Evolutionary conservation across 2,113 vertebrate species (phyloP).

Genomic region (Brevimyrus niger): DNA sequence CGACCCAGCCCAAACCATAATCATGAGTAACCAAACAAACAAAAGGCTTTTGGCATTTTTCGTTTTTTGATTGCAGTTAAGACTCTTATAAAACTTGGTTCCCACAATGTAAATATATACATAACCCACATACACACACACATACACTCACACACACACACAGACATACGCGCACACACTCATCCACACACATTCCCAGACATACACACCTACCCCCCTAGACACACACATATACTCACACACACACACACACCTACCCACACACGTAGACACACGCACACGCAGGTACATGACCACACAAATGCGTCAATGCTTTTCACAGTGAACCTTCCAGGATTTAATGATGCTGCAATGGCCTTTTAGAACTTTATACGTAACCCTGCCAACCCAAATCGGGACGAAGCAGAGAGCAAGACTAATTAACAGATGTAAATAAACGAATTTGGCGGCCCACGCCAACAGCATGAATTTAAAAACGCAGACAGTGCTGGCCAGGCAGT

Average conservation of each 20-base stretch:
- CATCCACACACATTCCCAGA: neutral
- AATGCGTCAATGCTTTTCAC: neutral
- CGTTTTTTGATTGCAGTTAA: neutral
- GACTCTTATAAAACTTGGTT: neutral
- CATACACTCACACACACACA: neutral
- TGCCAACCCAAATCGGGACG: conserved; percentile 20
- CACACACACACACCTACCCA: neutral
- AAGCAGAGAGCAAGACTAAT: conserved; percentile 6
- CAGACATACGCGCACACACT: conserved; percentile 1
- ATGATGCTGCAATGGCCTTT: conserved; percentile 18
- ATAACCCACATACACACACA: neutral
- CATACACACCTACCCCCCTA: neutral
- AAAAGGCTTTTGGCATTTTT: neutral
- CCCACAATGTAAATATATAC: neutral
- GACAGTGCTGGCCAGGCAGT: conserved; percentile 55
- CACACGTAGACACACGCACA: neutral
- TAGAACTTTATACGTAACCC: neutral
- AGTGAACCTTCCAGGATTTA: neutral
- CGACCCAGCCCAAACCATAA: neutral
- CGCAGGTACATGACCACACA: neutral
- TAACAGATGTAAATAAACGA: conserved; percentile 55
- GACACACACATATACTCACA: neutral
- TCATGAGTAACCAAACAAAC: neutral
- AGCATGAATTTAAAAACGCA: conserved; percentile 43
- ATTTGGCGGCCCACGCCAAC: conserved; percentile 23